Evolutionary conservation across 2,113 vertebrate genomes (phyloP).

Genomic region (Neolamprologus brichardi): DNA sequence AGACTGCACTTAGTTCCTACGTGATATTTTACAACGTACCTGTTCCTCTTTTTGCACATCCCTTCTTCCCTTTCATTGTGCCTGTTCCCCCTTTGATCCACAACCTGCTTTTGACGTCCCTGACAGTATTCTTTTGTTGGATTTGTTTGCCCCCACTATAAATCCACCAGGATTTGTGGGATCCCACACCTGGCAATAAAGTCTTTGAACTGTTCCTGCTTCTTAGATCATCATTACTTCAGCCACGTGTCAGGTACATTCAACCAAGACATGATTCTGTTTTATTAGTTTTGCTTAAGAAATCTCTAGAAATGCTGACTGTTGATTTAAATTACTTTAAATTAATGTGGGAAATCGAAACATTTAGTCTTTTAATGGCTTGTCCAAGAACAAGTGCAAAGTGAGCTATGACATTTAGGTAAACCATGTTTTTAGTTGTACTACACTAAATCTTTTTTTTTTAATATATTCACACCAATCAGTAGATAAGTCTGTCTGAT

Average conservation of each 20-base stretch:
- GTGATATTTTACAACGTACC: not conserved
- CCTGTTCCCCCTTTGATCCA: not conserved
- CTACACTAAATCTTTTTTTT: not conserved
- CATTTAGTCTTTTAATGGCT: not conserved
- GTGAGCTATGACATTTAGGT: not conserved
- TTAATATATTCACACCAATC: not conserved
- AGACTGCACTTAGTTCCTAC: not conserved
- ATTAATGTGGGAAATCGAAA: not conserved
- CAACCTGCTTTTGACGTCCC: not conserved
- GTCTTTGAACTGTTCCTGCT: not conserved
- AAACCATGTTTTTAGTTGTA: not conserved
- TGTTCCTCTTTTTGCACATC: not conserved
- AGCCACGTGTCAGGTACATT: not conserved
- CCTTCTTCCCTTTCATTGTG: not conserved
- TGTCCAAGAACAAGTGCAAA: not conserved
- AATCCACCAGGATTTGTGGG: not conserved
- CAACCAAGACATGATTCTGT: not conserved
- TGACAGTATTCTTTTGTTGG: not conserved
- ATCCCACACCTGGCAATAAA: not conserved
- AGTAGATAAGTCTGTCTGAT: not conserved
- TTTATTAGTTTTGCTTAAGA: not conserved
- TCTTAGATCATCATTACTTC: not conserved
- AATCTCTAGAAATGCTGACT: not conserved
- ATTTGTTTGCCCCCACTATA: not conserved
- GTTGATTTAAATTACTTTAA: not conserved